Evolutionary conservation across 2,113 vertebrate species (phyloP).

Genomic region (Antidorcas marsupialis): DNA sequence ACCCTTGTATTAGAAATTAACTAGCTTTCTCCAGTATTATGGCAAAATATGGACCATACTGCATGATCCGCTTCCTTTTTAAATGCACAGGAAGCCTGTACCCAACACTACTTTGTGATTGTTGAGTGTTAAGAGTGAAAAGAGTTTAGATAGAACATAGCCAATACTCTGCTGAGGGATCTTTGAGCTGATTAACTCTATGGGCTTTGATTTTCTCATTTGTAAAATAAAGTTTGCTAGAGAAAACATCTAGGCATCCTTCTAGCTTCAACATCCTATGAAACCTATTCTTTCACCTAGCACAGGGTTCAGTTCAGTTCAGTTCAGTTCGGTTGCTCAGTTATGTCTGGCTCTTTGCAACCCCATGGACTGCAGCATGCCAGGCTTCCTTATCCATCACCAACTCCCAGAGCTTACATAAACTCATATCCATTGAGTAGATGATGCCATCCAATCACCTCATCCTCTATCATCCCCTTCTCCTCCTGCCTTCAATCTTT

Average conservation of each 20-base stretch:
- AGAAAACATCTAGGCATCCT: neutral
- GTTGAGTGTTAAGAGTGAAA: neutral
- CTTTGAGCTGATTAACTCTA: neutral
- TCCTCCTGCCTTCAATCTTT: neutral
- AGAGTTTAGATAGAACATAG: neutral
- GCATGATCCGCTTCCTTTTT: neutral
- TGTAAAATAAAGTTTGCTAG: neutral
- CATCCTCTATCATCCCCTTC: neutral
- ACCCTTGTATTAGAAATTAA: neutral
- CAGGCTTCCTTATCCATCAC: neutral
- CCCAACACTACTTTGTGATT: neutral
- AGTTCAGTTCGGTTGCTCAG: neutral
- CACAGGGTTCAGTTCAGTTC: neutral
- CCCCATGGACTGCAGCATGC: neutral
- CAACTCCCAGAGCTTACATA: neutral
- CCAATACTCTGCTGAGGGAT: neutral
- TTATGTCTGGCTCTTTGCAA: fast-evolving
- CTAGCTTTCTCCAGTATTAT: neutral
- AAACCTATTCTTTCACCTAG: neutral
- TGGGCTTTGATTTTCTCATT: neutral
- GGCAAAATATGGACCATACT: neutral
- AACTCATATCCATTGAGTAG: neutral
- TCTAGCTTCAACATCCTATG: neutral
- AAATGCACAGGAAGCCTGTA: neutral
- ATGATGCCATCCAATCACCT: neutral